Conservation (phyloP, 2,113 vertebrate species). For the Parotia lawesii region DNA sequence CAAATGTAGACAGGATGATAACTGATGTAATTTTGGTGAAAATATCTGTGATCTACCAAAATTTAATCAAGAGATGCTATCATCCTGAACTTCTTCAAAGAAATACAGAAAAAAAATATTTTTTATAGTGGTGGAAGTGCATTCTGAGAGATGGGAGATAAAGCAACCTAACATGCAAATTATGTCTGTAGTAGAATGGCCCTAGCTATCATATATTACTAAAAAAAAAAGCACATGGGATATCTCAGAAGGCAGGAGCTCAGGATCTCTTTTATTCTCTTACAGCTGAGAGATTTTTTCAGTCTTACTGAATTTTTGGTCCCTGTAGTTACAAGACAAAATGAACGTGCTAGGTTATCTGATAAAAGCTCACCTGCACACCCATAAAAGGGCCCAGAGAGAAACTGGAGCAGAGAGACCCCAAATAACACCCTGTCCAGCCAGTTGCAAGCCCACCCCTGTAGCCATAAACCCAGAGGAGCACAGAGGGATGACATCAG, state of each 20-base stretch:
- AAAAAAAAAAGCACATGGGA: neutral
- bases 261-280: neutral
- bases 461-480: neutral
- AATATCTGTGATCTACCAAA: constrained; percentile 16
- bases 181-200: neutral
- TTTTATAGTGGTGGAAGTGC: neutral
- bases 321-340: neutral
- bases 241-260: neutral
- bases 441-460: neutral
- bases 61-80: constrained; percentile 1
- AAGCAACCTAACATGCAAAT: neutral
- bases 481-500: neutral
- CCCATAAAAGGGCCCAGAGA: neutral
- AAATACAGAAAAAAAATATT: neutral
- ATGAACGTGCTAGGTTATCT: fast-evolving
- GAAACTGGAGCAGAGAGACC: fast-evolving
- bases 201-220: neutral
- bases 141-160: neutral
- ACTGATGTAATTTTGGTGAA: constrained; percentile 18
- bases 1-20: constrained; percentile 50
- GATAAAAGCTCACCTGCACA: neutral
- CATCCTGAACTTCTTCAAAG: neutral
- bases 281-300: neutral
- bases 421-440: neutral
- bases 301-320: neutral